These are phyloP conservation scores for Oreochromis aureus DNA, from an alignment of 2,113 vertebrate genomes.

Conservation along the genomic window DNA sequence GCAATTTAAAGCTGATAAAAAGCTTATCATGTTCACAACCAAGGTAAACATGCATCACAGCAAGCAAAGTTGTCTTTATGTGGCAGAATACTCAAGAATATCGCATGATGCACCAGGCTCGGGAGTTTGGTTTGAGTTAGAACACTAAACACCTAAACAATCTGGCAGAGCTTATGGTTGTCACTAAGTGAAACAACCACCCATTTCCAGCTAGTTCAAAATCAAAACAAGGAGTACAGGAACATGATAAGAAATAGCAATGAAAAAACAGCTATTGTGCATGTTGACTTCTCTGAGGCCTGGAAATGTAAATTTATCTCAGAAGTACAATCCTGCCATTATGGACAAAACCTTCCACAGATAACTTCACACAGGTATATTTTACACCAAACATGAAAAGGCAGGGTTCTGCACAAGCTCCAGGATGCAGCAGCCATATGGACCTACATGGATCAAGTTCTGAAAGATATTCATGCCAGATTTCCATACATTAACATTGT, in stretches of 20 bases:
- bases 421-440: not conserved
- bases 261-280: not conserved
- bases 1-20: not conserved
- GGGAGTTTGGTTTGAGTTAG: not conserved
- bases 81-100: not conserved
- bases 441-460: not conserved
- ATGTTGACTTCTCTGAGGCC: not conserved
- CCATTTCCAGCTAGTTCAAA: not conserved
- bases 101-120: not conserved
- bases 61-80: not conserved
- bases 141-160: not conserved
- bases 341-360: not conserved
- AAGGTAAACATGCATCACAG: not conserved
- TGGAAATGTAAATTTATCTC: not conserved
- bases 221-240: not conserved
- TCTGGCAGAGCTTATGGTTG: not conserved
- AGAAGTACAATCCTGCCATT: not conserved
- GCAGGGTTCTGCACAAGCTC: not conserved
- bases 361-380: not conserved
- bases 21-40: not conserved
- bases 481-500: not conserved
- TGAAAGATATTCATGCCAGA: not conserved
- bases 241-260: not conserved
- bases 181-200: not conserved
- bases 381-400: not conserved